Base-by-base conservation (phyloP, 2,797 vertebrate species). In the Myoxocephalus aenaeus region DNA sequence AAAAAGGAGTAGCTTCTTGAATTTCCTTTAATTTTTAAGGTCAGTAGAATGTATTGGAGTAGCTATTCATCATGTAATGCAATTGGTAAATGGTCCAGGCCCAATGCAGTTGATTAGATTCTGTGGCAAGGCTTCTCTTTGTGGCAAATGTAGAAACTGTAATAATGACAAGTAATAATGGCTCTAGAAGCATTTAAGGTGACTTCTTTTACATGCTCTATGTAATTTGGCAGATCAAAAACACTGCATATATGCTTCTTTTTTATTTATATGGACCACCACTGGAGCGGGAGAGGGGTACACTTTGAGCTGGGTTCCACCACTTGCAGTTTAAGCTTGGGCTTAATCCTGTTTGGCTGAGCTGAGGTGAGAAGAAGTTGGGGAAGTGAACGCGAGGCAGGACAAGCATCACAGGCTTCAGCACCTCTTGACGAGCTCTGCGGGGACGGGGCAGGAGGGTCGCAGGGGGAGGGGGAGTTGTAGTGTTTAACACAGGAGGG, bases 351-450 rank as follows among this genome's bases (percentile, higher is more conserved):
- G 12, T 18, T 48, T 0, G 65, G 40, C 54, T 62, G 50, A 12
- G 59, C 42, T 6, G 46, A 67, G 83, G 75, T 0, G 71, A 34
- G 20, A 73, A 67, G n/a, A 80, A 20, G 12, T 36, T 77, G 0
- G 95, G 93, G 61, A 93, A 76, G 57, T 90, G 61, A 48, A 93
- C 76, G 0, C 94, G 87, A 70, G 96, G 96, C 64, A 97, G 80
- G 38, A 91, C 66, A 0, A 97, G 90, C 42, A 92, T 89, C 4
- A 91, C 63, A 0, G 94, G 93, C 73, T 94, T 96, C 82, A 96
- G 15, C 3, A 91, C 92, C 69, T 94, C 92, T 2, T 76, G 76
- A 0, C 51, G 68, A 22, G 79, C 68, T 83, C 89, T 93, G 1
- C 50, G 11, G 4, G 72, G 56, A 68, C 67, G 22, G 51, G 54